Conservation (phyloP, 2,888 invertebrate genomes). For the Chrysodeixis includens region DNA sequence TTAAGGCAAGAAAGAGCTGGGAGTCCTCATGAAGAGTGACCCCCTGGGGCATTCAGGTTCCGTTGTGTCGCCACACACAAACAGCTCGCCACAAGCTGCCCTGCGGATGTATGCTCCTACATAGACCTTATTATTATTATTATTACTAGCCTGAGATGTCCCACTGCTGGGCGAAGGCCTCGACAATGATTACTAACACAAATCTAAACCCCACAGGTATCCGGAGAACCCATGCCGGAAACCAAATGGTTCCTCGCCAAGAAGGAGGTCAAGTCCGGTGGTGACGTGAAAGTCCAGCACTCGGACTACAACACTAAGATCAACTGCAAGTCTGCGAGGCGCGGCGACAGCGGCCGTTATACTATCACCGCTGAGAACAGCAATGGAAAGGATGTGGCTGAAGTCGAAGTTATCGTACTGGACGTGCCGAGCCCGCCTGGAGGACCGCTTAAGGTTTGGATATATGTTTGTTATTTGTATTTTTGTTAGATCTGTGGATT, state of each 20-base stretch:
- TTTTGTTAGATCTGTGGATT: too few species aligned
- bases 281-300: constrained; percentile 94
- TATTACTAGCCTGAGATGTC: too few species aligned
- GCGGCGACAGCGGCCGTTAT: constrained; percentile 97
- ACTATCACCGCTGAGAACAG: constrained; percentile 97
- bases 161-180: too few species aligned
- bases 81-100: too few species aligned
- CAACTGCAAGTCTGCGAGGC: constrained; percentile 93
- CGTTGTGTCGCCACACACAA: too few species aligned
- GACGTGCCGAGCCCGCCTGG: constrained; percentile 97
- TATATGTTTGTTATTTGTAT: too few species aligned
- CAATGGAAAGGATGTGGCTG: constrained; percentile 98
- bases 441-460: constrained; percentile 95
- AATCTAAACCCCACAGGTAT: constrained; percentile 72
- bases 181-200: neutral
- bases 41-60: too few species aligned
- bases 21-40: too few species aligned
- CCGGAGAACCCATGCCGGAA: constrained; percentile 98
- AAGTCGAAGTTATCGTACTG: constrained; percentile 96
- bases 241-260: constrained; percentile 97
- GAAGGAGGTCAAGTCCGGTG: constrained; percentile 93
- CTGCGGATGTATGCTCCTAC: too few species aligned
- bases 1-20: too few species aligned
- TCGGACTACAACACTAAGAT: constrained; percentile 96
- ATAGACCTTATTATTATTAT: too few species aligned